Evolutionary conservation across 92 coral and sea anemone genomes (phyloP).

Genomic region (Pocillopora meandrina): DNA sequence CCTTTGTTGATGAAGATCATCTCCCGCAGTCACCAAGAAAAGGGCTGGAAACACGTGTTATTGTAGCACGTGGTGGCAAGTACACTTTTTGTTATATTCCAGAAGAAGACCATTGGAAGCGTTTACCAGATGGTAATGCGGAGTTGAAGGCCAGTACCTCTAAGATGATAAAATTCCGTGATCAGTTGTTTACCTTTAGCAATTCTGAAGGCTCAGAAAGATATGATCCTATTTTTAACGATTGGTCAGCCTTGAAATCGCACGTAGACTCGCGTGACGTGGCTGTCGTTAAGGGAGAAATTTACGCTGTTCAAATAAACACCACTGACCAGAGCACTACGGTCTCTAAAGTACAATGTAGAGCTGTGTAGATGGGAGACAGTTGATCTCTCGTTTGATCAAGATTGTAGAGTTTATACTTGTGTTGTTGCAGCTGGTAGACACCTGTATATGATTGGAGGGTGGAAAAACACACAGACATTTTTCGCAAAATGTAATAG

Average conservation of each 20-base stretch:
- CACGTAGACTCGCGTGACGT: not conserved
- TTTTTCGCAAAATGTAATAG: not conserved
- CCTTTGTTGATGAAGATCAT: no score
- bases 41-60: not conserved
- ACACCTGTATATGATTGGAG: conserved; percentile 11
- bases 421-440: conserved; percentile 18
- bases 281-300: not conserved
- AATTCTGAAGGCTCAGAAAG: not conserved
- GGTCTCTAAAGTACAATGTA: not conserved
- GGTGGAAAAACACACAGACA: not conserved
- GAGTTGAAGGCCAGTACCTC: not conserved
- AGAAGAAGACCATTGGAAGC: not conserved
- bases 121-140: not conserved
- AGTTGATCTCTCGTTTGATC: not conserved
- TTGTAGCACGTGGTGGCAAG: not conserved
- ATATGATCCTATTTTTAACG: conserved; percentile 17
- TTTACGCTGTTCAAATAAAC: not conserved
- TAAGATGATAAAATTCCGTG: conserved; percentile 1
- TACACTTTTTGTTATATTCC: not conserved
- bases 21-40: not conserved
- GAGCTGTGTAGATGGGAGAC: not conserved
- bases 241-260: not conserved
- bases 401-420: not conserved
- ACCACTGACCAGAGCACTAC: not conserved
- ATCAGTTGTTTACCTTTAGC: not conserved